Base-by-base conservation (phyloP, 2,797 vertebrate species). In the Carapus acus region DNA sequence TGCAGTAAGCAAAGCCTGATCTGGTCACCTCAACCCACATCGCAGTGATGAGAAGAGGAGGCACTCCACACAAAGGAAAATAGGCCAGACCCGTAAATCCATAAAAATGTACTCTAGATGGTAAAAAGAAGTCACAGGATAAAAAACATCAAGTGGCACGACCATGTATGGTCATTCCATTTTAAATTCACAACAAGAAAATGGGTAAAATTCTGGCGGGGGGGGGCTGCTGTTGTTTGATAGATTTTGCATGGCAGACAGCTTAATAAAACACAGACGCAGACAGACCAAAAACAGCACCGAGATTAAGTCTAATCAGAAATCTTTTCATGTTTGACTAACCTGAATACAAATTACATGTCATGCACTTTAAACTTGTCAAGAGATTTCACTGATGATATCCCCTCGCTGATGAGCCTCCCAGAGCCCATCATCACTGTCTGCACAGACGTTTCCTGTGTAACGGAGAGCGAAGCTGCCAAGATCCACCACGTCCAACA, bases 401-500 rank as follows among this genome's bases (percentile, higher is more conserved):
- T 45, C 23, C 42, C 47, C 45, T 54, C n/a, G 37, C 50, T 65
- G 67, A 70, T 73, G 50, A 65, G 48, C 56, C 54, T 72, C 74
- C 53, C 62, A 73, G 65, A 69, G 64, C 51, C 49, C 9, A 49
- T 43, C 37, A 51, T 20, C 20, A 40, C 48, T 51, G 60, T 60
- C 54, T 16, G 43, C 54, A 39, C 49, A 55, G 44, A 49, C 8
- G 39, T 46, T 21, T 40, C 42, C 57, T 54, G 49, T 64, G 33
- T 43, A 53, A 51, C 48, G 33, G 36, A 22, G 43, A 42, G 52
- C 59, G 55, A 46, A 51, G 44, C 36, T 16, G 55, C 61, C 63
- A 74, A 67, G 43, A 67, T 52, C 54, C 52, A 51, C n/a, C 40
- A 53, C 61, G 52, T 14, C 37, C 61, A 54, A 48, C 46, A 45